Evolutionary conservation across 1,140 invertebrate species (phyloP).

Genomic region (Camponotus pennsylvanicus): DNA sequence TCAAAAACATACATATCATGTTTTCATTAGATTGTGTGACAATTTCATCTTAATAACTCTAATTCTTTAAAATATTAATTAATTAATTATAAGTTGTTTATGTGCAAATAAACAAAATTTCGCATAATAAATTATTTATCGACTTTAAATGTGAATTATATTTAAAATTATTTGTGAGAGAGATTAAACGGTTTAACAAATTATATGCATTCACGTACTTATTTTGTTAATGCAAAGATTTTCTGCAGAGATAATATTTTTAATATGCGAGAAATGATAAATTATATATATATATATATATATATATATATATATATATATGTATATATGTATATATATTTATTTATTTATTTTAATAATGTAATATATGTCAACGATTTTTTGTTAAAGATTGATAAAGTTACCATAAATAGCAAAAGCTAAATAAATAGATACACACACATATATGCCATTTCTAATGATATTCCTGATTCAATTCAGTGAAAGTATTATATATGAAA

Average conservation of each 20-base stretch:
- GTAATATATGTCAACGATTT: neutral
- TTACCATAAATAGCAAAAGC: neutral
- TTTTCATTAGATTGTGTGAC: neutral
- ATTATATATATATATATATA: neutral
- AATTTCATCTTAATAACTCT: too few relatives aligned
- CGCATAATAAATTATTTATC: conserved; percentile 4
- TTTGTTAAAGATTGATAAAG: neutral
- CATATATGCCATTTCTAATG: neutral
- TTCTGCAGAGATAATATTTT: neutral
- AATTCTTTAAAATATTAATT: conserved; percentile 23
- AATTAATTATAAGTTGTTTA: neutral
- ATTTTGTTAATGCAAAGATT: neutral
- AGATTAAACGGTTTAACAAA: conserved; percentile 1
- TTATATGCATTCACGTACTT: neutral
- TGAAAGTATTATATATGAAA: too few relatives aligned
- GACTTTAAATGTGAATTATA: neutral
- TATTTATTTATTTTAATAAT: neutral
- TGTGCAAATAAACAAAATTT: conserved; percentile 1
- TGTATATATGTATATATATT: neutral
- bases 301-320: neutral
- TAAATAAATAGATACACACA: neutral
- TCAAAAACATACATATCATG: neutral
- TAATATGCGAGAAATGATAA: neutral
- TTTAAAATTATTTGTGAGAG: neutral
- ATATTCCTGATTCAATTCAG: neutral